These are phyloP conservation scores for Procavia capensis DNA, from an alignment of 2,113 vertebrate species.

Conservation along the genomic window DNA sequence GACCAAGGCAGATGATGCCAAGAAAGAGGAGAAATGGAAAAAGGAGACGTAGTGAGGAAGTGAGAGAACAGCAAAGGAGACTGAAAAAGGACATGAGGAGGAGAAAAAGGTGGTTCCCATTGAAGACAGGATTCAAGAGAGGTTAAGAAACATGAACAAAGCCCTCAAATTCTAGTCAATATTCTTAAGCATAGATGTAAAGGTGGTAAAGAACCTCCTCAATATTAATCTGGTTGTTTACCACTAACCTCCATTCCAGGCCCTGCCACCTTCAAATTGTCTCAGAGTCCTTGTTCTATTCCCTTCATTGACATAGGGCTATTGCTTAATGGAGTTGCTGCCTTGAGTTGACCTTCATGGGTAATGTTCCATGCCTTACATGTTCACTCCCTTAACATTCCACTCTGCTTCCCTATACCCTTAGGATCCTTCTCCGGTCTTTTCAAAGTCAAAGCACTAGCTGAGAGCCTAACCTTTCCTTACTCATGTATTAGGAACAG, in stretches of 20 bases:
- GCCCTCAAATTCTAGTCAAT: not conserved
- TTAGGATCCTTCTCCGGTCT: not conserved
- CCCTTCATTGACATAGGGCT: not conserved
- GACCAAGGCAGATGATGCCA: not conserved
- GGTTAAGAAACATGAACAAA: not conserved
- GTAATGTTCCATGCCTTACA: not conserved
- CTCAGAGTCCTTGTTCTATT: not conserved
- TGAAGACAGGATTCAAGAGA: not conserved
- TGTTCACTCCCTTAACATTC: not conserved
- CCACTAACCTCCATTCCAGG: not conserved
- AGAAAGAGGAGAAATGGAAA: not conserved
- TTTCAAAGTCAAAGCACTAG: constrained; percentile 35
- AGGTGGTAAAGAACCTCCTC: not conserved
- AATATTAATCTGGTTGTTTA: constrained; percentile 26
- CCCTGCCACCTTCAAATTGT: not conserved
- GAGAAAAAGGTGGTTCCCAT: not conserved
- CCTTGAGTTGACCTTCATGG: constrained; percentile 23
- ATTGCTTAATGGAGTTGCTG: not conserved
- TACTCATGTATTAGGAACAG: not conserved
- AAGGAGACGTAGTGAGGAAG: not conserved
- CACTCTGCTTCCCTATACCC: not conserved
- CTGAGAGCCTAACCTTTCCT: not conserved
- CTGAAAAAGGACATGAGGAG: not conserved
- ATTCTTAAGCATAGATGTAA: not conserved
- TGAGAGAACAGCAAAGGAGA: not conserved